phyloP scores from a whole-genome alignment of 2,797 vertebrate species.

The Tenualosa thibaudeaui region DNA sequence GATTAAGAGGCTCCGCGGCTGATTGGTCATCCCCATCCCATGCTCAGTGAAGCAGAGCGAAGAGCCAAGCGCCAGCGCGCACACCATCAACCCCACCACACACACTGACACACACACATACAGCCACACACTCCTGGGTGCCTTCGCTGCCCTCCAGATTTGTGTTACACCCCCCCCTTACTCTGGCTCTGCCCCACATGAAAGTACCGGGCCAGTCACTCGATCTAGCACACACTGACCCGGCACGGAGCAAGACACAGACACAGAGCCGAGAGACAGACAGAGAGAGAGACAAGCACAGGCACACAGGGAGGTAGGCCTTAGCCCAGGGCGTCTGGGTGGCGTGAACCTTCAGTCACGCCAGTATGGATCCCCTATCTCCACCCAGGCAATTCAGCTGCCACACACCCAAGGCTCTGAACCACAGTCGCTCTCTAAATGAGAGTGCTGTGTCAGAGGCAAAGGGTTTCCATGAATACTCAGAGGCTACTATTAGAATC shows the following conservation, averaged over 20 bases:
- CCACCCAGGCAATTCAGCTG: slow-evolving; percentile 4
- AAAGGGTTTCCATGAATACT: neutral
- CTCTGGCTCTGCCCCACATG: slow-evolving; percentile 62
- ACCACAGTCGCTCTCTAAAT: neutral
- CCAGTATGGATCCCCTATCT: neutral
- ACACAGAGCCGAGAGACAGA: slow-evolving; percentile 20
- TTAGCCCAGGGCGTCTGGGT: neutral
- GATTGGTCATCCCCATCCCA: slow-evolving; percentile 24
- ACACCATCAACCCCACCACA: neutral
- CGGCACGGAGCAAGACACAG: neutral
- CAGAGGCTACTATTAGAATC: neutral
- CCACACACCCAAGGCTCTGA: neutral
- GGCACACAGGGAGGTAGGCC: neutral
- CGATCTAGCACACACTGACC: slow-evolving; percentile 72
- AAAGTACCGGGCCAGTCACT: slow-evolving; percentile 69
- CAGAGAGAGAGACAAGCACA: slow-evolving; percentile 14
- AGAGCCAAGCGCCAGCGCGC: neutral
- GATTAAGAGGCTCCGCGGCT: slow-evolving; percentile 57
- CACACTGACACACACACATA: neutral
- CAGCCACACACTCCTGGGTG: neutral
- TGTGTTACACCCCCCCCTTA: slow-evolving; percentile 67
- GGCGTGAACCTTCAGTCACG: neutral
- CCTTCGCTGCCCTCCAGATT: slow-evolving; percentile 69
- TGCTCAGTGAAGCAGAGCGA: slow-evolving; percentile 29
- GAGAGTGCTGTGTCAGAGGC: neutral